These are phyloP conservation scores for Ferrisia virgata DNA, from an alignment of 2,888 invertebrate genomes.

Conservation along the genomic window DNA sequence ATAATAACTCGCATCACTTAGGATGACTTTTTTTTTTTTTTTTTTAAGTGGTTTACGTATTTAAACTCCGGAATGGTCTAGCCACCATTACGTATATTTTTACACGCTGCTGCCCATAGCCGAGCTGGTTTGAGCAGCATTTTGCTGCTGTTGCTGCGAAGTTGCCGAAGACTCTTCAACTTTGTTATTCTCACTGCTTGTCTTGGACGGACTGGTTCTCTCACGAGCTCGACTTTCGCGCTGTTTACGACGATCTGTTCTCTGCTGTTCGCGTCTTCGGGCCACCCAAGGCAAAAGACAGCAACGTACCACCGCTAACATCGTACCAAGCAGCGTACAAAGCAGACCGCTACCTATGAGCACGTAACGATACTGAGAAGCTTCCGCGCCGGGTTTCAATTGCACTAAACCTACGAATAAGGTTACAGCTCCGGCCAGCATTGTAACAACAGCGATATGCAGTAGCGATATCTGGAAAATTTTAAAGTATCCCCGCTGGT, in stretches of 20 bases:
- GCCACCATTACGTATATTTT: no score
- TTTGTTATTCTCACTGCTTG: background rate
- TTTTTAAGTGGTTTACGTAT: no score
- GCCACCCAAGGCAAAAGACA: conserved; percentile 58
- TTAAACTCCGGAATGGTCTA: no score
- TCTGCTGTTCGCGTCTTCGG: conserved; percentile 42
- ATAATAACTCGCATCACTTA: no score
- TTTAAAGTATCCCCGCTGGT: background rate
- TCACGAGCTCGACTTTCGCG: conserved; percentile 15
- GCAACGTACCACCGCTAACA: conserved; percentile 65
- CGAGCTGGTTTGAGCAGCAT: background rate
- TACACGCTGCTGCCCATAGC: conserved; percentile 33
- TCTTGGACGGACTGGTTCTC: background rate
- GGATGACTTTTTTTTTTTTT: no score
- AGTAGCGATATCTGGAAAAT: conserved; percentile 64
- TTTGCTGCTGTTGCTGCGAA: background rate
- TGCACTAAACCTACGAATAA: conserved; percentile 74
- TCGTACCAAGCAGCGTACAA: conserved; percentile 62
- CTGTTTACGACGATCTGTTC: conserved; percentile 41
- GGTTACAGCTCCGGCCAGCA: conserved; percentile 70
- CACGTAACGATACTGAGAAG: conserved; percentile 68
- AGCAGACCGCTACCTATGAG: conserved; percentile 66
- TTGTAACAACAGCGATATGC: conserved; percentile 70
- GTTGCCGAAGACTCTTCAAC: background rate
- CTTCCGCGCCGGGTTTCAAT: conserved; percentile 72